Evolutionary conservation across 2,888 invertebrate genomes (phyloP).

Genomic region (Lepidonotus clava): DNA sequence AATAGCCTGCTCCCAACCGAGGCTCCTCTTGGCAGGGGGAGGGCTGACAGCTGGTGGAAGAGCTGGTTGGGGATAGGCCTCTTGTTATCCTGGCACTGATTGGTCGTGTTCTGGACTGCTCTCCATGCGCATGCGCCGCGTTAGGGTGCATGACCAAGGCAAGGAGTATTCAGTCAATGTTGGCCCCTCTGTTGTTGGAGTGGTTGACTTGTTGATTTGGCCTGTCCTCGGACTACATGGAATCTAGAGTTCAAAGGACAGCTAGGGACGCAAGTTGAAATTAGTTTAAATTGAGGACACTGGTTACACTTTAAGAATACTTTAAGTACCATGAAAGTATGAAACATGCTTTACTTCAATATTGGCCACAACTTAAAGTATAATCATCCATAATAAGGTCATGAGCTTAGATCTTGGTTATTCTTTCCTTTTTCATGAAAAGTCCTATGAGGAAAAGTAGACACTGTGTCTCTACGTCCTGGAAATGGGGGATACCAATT

Average conservation of each 20-base stretch:
- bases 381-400: too few relatives aligned
- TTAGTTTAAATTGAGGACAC: not conserved
- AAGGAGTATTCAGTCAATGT: constrained; percentile 4
- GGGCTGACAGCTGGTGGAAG: constrained; percentile 18
- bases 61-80: not conserved
- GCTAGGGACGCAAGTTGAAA: not conserved
- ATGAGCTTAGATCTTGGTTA: too few relatives aligned
- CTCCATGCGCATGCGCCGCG: not conserved
- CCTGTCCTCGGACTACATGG: not conserved
- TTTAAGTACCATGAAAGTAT: too few relatives aligned
- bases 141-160: not conserved
- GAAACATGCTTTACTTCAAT: too few relatives aligned
- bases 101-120: not conserved
- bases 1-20: constrained; percentile 16
- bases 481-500: too few relatives aligned
- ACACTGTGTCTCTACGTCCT: too few relatives aligned
- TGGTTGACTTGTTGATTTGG: not conserved
- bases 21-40: not conserved
- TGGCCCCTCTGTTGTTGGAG: not conserved
- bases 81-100: too few relatives aligned
- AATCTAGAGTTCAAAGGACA: not conserved
- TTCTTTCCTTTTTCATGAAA: too few relatives aligned
- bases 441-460: too few relatives aligned
- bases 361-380: too few relatives aligned
- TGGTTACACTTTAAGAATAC: not conserved